phyloP scores from a whole-genome alignment of 2,797 vertebrate genomes.

The Phalloptychus januarius region DNA sequence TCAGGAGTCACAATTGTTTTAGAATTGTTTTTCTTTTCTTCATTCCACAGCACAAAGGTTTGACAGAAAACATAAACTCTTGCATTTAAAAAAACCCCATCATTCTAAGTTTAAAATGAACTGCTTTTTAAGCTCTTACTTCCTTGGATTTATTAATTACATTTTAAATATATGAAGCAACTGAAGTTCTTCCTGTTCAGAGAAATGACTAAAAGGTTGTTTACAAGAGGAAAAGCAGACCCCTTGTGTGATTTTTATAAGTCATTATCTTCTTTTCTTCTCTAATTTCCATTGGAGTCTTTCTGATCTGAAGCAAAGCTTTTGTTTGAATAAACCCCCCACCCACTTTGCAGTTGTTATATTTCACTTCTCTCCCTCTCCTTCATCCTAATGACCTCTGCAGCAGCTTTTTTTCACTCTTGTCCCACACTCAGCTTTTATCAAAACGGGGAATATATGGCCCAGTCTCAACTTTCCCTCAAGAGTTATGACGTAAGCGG shows the following conservation, averaged over 20 bases:
- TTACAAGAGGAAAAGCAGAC: constrained; percentile 71
- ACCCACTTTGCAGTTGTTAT: constrained; percentile 78
- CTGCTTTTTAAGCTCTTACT: background rate
- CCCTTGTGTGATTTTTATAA: constrained; percentile 79
- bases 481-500: constrained; percentile 94
- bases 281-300: constrained; percentile 88
- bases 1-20: constrained; percentile 63
- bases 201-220: constrained; percentile 45
- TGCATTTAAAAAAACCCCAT: constrained; percentile 4
- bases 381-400: constrained; percentile 63
- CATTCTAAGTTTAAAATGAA: background rate
- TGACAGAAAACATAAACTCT: constrained; percentile 34
- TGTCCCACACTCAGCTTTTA: constrained; percentile 69
- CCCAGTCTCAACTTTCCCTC: constrained; percentile 87
- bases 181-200: constrained; percentile 22
- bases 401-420: constrained; percentile 76
- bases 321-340: constrained; percentile 77
- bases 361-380: constrained; percentile 36
- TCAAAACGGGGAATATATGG: constrained; percentile 82
- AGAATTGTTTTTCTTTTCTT: constrained; percentile 58
- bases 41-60: constrained; percentile 35
- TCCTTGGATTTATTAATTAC: background rate
- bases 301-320: constrained; percentile 86
- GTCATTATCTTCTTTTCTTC: constrained; percentile 87
- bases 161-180: constrained; percentile 7